These are phyloP conservation scores for Melanotaenia trifasciata DNA, from an alignment of 2,797 vertebrate species.

Conservation along the genomic window DNA sequence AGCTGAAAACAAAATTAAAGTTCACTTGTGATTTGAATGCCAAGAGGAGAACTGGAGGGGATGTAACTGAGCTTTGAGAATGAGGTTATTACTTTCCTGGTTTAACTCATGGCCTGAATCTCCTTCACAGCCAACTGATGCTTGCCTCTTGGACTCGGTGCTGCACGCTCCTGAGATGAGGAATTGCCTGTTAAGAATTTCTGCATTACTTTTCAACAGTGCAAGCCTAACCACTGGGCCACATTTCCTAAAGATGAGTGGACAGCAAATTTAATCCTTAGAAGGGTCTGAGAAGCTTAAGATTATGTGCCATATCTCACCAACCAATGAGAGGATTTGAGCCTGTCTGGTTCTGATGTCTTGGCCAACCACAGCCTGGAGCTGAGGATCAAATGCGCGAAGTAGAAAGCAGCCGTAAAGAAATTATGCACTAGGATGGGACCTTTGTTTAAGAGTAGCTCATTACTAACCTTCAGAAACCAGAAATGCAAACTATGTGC, in stretches of 20 bases:
- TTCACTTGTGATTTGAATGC: conserved; percentile 4
- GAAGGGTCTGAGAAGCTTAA: conserved; percentile 62
- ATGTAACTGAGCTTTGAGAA: conserved; percentile 22
- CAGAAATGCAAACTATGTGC: not conserved
- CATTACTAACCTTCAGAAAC: not conserved
- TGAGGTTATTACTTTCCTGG: conserved; percentile 66
- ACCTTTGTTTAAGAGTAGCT: conserved; percentile 3
- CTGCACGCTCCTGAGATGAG: conserved; percentile 61
- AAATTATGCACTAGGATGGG: conserved; percentile 30
- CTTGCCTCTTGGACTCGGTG: conserved; percentile 28
- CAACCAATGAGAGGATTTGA: conserved; percentile 66
- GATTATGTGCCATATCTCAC: conserved; percentile 71
- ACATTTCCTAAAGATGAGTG: conserved; percentile 67
- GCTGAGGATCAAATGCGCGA: conserved; percentile 53
- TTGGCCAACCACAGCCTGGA: conserved; percentile 58
- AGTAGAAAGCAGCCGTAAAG: conserved; percentile 11
- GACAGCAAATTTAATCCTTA: conserved; percentile 70
- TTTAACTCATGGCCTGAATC: conserved; percentile 69
- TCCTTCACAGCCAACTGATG: conserved; percentile 57
- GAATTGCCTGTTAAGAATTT: conserved; percentile 61
- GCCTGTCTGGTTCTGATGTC: conserved; percentile 42
- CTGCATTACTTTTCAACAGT: conserved; percentile 54
- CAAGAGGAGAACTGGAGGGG: not conserved
- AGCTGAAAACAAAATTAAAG: conserved; percentile 30
- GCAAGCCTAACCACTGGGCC: conserved; percentile 50